These are phyloP conservation scores for Pandion haliaetus DNA, from an alignment of 2,113 vertebrate genomes.

Conservation along the genomic window DNA sequence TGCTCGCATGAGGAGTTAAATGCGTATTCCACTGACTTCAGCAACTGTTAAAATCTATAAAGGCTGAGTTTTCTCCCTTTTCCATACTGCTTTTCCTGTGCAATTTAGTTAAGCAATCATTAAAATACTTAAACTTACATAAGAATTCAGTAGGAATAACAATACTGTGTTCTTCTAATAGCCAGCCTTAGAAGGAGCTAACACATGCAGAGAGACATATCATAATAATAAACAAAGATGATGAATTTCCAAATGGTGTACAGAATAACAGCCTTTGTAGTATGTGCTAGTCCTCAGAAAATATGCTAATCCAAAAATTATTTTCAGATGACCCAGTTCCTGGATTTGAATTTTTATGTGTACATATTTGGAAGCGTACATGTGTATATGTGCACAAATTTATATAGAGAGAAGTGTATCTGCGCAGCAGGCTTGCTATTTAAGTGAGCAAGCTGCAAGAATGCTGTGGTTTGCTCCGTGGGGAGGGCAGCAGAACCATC, in stretches of 20 bases:
- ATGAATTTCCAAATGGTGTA: not conserved
- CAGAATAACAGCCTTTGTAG: not conserved
- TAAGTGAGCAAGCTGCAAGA: not conserved
- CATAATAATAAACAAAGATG: not conserved
- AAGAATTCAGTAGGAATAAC: not conserved
- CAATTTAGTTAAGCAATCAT: not conserved
- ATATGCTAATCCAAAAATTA: not conserved
- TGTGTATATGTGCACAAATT: not conserved
- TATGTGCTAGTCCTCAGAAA: not conserved
- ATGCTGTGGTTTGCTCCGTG: not conserved
- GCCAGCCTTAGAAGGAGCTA: not conserved
- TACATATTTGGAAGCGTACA: not conserved
- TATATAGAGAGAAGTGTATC: not conserved
- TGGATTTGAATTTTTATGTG: not conserved
- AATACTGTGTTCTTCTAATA: not conserved
- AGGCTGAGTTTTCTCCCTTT: not conserved
- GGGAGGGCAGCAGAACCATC: not conserved
- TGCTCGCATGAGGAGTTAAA: not conserved
- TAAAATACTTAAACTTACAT: not conserved
- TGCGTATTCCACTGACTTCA: not conserved
- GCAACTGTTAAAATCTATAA: not conserved
- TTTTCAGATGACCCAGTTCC: not conserved
- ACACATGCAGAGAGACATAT: not conserved
- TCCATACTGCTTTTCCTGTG: not conserved
- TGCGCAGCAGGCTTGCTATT: not conserved